phyloP scores from a whole-genome alignment of 2,797 vertebrate species.

The Diceros bicornis region DNA sequence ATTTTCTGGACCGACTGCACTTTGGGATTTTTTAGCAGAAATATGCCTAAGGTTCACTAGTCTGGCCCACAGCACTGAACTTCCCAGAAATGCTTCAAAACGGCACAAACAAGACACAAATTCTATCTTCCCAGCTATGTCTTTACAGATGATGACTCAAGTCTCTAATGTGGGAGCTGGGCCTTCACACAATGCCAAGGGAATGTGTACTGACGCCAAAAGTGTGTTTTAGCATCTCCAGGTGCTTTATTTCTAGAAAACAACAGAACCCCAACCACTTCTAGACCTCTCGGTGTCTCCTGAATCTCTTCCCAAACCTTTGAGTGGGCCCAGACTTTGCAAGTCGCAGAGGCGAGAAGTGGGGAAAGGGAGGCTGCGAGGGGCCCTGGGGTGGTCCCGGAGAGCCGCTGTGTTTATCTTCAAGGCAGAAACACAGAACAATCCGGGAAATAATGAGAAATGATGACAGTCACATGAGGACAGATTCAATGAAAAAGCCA shows the following conservation, averaged over 20 bases:
- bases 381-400: neutral
- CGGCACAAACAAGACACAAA: accelerated
- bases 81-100: neutral
- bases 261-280: neutral
- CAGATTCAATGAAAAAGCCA: neutral
- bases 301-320: neutral
- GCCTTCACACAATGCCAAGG: accelerated
- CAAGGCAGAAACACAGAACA: neutral
- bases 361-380: neutral
- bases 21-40: neutral
- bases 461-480: neutral
- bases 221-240: neutral
- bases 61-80: neutral
- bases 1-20: neutral
- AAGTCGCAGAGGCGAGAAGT: neutral
- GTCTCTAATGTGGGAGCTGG: accelerated
- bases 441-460: neutral
- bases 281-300: neutral
- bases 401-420: neutral
- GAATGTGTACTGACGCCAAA: accelerated
- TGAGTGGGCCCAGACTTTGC: neutral
- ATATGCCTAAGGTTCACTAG: neutral
- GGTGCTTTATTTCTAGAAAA: neutral
- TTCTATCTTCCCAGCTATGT: neutral
- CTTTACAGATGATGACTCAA: neutral